Evolutionary conservation across 1,140 invertebrate species (phyloP), one percentile per base, ranked within the genome.

Genomic region (Laupala kohalensis): DNA sequence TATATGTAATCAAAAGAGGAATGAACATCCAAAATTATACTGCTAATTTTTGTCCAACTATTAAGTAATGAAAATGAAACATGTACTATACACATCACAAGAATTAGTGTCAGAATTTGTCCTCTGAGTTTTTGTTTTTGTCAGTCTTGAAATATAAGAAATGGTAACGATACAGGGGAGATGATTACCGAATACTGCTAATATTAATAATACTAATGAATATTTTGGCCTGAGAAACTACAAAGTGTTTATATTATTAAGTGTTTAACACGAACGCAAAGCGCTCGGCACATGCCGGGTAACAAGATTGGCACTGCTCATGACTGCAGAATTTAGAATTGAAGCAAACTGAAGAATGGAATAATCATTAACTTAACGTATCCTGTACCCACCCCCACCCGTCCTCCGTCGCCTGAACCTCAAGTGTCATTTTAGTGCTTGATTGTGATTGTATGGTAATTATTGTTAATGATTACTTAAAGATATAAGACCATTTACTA

Each of bases 401-500:
- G 37, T 53, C 37, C 37, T 53, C 37, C 37, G 37, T 53, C 37
- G 37, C 37, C 37, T 19, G 9, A 9, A 13, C 37, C 37, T 30
- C 23, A 70, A 63, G 53, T 70, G 69, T 70, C 69, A 70, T 70
- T 70, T 70, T 70, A 70, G 53, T 70, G 69, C 29, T 66, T 68
- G 67, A 68, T 68, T 68, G 28, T 68, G 67, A 68, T 68, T 70
- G 69, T 70, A 25, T 70, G 37, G 63, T 70, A 70, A 70, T 70
- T 70, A 64, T 70, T 63, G 37, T 70, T 62, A 63, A 70, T 70
- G 69, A 70, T 70, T 70, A 70, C 69, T 63, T 70, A 64, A 70
- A 70, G 37, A 68, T 68, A 68, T 68, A 68, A 68, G 67, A 70
- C 25, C 69, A 64, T 70, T 70, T 70, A 70, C 69, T 70, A 70